phyloP scores from a whole-genome alignment of 92 coral and sea anemone genomes.

The Parazoanthus darwini region DNA sequence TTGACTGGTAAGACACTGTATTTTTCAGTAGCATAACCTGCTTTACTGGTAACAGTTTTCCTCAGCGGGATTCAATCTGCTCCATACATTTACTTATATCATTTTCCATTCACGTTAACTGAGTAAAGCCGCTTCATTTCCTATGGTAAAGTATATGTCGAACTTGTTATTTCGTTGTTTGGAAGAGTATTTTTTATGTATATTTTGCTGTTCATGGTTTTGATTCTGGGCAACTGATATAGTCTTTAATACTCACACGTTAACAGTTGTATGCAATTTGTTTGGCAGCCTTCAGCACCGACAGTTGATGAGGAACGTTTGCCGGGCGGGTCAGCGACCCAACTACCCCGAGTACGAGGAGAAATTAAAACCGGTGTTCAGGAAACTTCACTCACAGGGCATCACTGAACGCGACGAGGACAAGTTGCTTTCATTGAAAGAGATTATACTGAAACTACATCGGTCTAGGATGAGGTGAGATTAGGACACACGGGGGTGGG shows the following conservation, averaged over 20 bases:
- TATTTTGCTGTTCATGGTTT: too few relatives aligned
- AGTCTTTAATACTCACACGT: not conserved
- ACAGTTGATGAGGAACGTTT: conserved; percentile 83
- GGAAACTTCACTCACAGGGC: conserved; percentile 93
- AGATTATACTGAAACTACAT: conserved; percentile 83
- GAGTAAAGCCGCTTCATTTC: too few relatives aligned
- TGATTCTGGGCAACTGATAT: not conserved
- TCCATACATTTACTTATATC: too few relatives aligned
- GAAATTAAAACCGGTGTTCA: conserved; percentile 73
- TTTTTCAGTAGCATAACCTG: not conserved
- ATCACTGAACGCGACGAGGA: conserved; percentile 94
- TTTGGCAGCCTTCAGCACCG: conserved; percentile 86
- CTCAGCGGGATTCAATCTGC: too few relatives aligned
- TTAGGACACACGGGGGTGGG: not conserved
- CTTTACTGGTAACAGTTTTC: not conserved
- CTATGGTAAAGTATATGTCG: too few relatives aligned
- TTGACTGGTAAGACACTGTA: conserved; percentile 72
- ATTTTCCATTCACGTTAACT: too few relatives aligned
- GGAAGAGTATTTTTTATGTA: too few relatives aligned
- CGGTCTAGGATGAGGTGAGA: conserved; percentile 74
- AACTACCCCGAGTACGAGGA: conserved; percentile 84
- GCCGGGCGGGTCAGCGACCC: conserved; percentile 86
- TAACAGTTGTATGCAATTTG: too few relatives aligned
- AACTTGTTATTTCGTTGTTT: too few relatives aligned
- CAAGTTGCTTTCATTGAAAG: conserved; percentile 78